Percentiles rank a stretch among this genome's conserved stretches.
Conservation (phyloP, 37 sponge, comb jelly and placozoan species). For the Bolinopsis microptera region DNA sequence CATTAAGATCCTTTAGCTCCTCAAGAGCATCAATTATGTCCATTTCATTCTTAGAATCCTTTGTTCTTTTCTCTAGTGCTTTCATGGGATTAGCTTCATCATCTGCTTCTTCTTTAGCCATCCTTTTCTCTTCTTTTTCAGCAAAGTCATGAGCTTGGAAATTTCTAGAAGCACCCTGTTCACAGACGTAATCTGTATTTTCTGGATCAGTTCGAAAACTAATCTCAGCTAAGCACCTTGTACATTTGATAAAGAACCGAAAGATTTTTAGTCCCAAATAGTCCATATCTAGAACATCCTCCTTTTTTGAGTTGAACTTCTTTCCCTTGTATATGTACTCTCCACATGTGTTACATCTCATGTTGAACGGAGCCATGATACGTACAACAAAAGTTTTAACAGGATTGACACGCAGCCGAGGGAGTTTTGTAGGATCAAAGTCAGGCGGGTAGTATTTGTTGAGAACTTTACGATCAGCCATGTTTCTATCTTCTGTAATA, state of each 20-base stretch:
- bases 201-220: constrained; percentile 94
- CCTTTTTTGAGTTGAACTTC: constrained; percentile 96
- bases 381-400: constrained; percentile 84
- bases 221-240: constrained; percentile 93
- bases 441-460: constrained; percentile 98
- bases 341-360: constrained; percentile 97
- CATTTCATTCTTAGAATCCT: constrained; percentile 94
- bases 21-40: constrained; percentile 95
- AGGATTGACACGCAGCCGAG: constrained; percentile 68
- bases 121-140: constrained; percentile 76
- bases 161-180: constrained; percentile 90
- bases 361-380: constrained; percentile 96
- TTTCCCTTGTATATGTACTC: constrained; percentile 95
- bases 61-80: constrained; percentile 92
- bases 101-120: constrained; percentile 86
- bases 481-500: background rate
- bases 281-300: constrained; percentile 78
- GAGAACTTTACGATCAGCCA: constrained; percentile 61
- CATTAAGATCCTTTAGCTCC: constrained; percentile 91
- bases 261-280: constrained; percentile 90
- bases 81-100: constrained; percentile 97
- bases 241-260: constrained; percentile 94
- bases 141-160: constrained; percentile 90
- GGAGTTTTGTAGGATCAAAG: constrained; percentile 82
- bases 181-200: constrained; percentile 91